Base-by-base conservation (phyloP, 2,113 vertebrate species). In the Microtus richardsoni region DNA sequence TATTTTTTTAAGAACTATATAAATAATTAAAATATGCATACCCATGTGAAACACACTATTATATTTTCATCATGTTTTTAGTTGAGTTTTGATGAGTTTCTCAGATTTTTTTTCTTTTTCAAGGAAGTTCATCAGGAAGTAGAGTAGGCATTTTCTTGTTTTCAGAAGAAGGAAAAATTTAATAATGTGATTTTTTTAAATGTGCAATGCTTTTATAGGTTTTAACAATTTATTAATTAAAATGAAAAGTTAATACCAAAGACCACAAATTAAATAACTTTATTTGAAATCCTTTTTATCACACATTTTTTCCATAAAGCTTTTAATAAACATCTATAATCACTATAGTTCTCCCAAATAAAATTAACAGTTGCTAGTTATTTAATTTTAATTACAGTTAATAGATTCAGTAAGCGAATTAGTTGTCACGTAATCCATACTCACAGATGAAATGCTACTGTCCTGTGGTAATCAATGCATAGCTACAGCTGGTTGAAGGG, bases 401-500 rank as follows among this genome's bases (percentile, higher is more conserved):
- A 80, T 75, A 94, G 84, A 39, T 92, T 93, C 77, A 82, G 49
- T 78, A 71, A 84, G 28, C 94, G 41, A 89, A 75, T 79, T 91
- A 79, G 73, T 75, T 94, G 92, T 66, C 75, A 52, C 60, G 24
- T 92, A 49, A 73, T 73, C 96, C 62, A 60, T 88, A 75, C 1
- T 94, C 39, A 12, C 78, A 85, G 95, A 73, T 95, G 60, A 78
- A 96, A 8, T 0, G 2, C 2, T 71, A 96, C 80, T 95, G 60
- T 98, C 98, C 92, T 96, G 99, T 98, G 98, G 99, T 98, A 96
- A 98, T 99, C 99, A 99, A 99, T 99, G 98, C 99, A 99, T 98
- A 99, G 98, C 99, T 99, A 99, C 98, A 99, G 99, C 99, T 99
- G 99, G 99, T 99, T 99, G 99, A 99, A 99, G 99, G 99, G 99